Evolutionary conservation across 2,113 vertebrate genomes (phyloP), one percentile per base, ranked within the genome.

Genomic region (Phainopepla nitens): DNA sequence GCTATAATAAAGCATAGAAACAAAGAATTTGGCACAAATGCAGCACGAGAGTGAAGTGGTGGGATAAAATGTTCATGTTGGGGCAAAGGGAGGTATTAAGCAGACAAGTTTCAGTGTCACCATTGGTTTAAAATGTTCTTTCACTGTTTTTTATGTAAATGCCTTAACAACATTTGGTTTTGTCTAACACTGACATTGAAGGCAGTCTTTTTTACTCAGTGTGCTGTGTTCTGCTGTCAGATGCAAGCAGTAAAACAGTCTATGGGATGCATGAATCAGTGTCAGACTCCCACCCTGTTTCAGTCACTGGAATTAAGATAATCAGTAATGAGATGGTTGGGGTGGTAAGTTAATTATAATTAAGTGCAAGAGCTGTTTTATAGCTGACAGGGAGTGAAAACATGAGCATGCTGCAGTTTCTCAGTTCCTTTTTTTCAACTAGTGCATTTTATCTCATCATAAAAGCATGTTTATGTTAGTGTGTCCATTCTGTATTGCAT

Each of bases 281-380:
- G 85, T 83, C 79, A 92, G 82, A 81, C 85, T 89, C 79, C 49
- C 65, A 90, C 70, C 58, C 44, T 91, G 75, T 93, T 96, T 88
- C 82, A 92, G 75, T 94, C n/a, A 76, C 11, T 92, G 77, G 69
- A 89, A 94, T 96, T 96, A 89, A 92, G 92, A 92, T 90, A 86
- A 88, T 94, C 76, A 76, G 72, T 81, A 93, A 93, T 92, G 65
- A 95, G 88, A 56, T 94, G 88, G 85, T 89, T 96, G 62, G 60
- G 94, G 60, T 95, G 82, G 82, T 78, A 82, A 92, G 85, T 92
- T 95, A 93, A 90, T 89, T 95, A 76, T 85, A 87, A 89, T 95
- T 86, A 96, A 96, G 64, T 81, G 64, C 49, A 65, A 84, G 57
- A 83, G 44, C 88, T 86, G 31, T 85, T 65, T 81, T 81, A 60